phyloP scores from a whole-genome alignment of 2,113 vertebrate species.

The Diadophis punctatus region DNA sequence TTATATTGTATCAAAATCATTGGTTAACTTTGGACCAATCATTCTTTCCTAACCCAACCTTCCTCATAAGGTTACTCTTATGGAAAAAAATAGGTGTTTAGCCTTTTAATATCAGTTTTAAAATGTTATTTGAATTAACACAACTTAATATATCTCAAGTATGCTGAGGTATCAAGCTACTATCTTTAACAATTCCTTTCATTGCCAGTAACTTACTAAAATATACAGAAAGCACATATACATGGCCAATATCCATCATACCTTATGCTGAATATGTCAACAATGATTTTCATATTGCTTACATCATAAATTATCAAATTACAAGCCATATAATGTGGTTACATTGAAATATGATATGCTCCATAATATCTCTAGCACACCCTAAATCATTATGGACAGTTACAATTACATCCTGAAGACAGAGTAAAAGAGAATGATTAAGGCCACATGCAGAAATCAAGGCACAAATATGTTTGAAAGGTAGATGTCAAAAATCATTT shows the following conservation, averaged over 20 bases:
- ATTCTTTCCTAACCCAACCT: neutral
- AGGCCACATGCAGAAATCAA: constrained; percentile 31
- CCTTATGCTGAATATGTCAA: neutral
- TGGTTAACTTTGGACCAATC: neutral
- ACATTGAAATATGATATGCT: neutral
- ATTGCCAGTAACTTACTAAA: neutral
- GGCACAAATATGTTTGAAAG: constrained; percentile 31
- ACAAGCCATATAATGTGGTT: neutral
- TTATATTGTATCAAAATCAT: neutral
- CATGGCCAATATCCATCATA: neutral
- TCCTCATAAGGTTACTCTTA: neutral
- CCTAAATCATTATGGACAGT: constrained; percentile 29
- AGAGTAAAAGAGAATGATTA: constrained; percentile 7
- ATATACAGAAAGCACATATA: neutral
- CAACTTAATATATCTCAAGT: neutral
- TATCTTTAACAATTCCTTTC: neutral
- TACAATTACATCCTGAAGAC: constrained; percentile 18
- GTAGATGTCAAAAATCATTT: constrained; percentile 22
- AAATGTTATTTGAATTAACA: neutral
- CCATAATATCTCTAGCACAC: neutral
- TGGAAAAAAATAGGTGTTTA: neutral
- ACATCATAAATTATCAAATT: constrained; percentile 13
- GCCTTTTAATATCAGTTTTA: neutral
- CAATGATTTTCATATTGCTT: neutral
- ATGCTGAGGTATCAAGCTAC: accelerated